Conservation (phyloP, 2,888 invertebrate species). For the Cerastis leucographa region DNA sequence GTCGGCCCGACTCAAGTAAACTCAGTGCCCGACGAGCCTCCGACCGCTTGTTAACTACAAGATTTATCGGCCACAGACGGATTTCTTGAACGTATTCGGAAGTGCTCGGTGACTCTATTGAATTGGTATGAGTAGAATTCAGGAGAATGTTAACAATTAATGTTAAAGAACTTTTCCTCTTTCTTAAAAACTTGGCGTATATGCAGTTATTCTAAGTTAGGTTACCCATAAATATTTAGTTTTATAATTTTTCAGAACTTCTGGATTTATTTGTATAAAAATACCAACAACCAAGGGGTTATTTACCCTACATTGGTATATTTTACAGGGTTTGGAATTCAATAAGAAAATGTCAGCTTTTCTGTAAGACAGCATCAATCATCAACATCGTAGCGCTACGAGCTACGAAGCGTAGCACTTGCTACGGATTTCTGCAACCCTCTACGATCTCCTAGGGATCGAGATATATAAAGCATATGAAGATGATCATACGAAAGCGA, state of each 20-base stretch:
- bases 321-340: background rate
- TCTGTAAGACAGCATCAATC: background rate
- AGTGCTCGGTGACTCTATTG: constrained; percentile 38
- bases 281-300: background rate
- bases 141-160: constrained; percentile 7
- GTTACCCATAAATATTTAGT: background rate
- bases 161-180: background rate
- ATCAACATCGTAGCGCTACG: constrained; percentile 17
- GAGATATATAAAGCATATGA: background rate
- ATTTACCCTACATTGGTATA: background rate
- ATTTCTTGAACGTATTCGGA: constrained; percentile 56
- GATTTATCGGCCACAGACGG: constrained; percentile 58
- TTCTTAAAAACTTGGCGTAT: no score
- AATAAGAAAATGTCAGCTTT: background rate
- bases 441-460: background rate
- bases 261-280: background rate
- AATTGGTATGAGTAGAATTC: constrained; percentile 31
- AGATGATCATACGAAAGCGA: constrained; percentile 12
- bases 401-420: background rate
- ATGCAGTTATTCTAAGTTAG: background rate
- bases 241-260: background rate
- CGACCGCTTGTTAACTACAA: constrained; percentile 60
- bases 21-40: constrained; percentile 37
- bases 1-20: constrained; percentile 54
- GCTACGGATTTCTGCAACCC: constrained; percentile 1